Conservation (phyloP, 2,888 invertebrate genomes). For the Aproaerema taeniolella region DNA sequence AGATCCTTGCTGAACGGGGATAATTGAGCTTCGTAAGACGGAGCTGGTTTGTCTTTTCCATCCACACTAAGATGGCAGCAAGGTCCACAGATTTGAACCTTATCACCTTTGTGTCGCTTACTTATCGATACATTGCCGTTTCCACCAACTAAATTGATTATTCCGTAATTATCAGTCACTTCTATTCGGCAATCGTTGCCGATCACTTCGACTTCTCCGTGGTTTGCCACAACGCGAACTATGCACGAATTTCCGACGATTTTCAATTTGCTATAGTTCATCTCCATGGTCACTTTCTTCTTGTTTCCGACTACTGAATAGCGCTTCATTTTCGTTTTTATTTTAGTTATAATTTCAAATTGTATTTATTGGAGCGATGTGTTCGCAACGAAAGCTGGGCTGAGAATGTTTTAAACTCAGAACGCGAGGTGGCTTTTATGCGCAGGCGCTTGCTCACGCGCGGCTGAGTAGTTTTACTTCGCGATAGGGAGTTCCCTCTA, state of each 20-base stretch:
- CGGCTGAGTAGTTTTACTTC: no score
- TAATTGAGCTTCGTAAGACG: conserved; percentile 55
- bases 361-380: no score
- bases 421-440: conserved; percentile 29
- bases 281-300: conserved; percentile 70
- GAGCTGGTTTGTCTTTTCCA: conserved; percentile 50
- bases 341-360: not conserved
- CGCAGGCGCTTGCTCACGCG: conserved; percentile 16
- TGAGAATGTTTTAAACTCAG: conserved; percentile 31
- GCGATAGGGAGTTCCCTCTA: conserved; percentile 36
- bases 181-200: conserved; percentile 66
- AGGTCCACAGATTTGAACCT: conserved; percentile 52
- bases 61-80: conserved; percentile 53
- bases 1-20: conserved; percentile 68
- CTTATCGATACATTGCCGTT: conserved; percentile 51
- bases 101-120: conserved; percentile 54
- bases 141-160: conserved; percentile 57
- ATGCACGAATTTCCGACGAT: conserved; percentile 66
- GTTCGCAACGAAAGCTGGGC: conserved; percentile 2
- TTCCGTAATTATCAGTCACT: conserved; percentile 54
- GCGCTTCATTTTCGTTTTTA: conserved; percentile 69
- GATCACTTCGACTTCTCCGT: conserved; percentile 65
- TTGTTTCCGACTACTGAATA: conserved; percentile 68
- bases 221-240: conserved; percentile 49
- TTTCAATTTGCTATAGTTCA: conserved; percentile 52